A percentile compares a stretch with the other conserved stretches of the same genome.
phyloP scores from a whole-genome alignment of 30 jellyfish, hydroid and myxozoan species.

The Haliclystus octoradiatus region DNA sequence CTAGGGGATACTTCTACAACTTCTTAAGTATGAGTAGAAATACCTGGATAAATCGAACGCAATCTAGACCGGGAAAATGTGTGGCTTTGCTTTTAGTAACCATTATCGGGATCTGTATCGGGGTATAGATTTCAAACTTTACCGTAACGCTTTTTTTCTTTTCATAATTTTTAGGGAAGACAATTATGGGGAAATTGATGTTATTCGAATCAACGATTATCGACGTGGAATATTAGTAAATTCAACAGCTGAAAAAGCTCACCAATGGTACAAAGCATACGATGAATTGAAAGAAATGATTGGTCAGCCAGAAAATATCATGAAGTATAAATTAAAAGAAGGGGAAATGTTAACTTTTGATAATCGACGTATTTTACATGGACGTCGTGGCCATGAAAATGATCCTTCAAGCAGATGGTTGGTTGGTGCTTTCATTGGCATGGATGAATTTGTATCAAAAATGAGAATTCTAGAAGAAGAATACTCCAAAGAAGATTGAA shows the following conservation, averaged over 20 bases:
- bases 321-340: background rate
- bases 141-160: no score
- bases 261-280: constrained; percentile 1
- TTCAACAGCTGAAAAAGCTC: background rate
- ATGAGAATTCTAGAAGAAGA: background rate
- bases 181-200: background rate
- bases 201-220: background rate
- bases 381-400: background rate
- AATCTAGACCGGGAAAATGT: no score
- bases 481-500: no score
- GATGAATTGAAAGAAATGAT: background rate
- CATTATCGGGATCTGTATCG: no score
- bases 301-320: background rate
- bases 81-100: no score
- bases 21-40: no score
- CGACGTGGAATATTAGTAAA: background rate
- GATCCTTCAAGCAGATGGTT: background rate
- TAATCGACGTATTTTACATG: background rate
- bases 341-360: background rate
- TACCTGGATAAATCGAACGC: no score
- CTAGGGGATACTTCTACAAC: no score
- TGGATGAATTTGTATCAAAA: background rate
- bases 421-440: background rate
- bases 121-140: no score
- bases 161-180: background rate